phyloP scores from a whole-genome alignment of 2,888 invertebrate species.

The Cryptocheilus praepositus region DNA sequence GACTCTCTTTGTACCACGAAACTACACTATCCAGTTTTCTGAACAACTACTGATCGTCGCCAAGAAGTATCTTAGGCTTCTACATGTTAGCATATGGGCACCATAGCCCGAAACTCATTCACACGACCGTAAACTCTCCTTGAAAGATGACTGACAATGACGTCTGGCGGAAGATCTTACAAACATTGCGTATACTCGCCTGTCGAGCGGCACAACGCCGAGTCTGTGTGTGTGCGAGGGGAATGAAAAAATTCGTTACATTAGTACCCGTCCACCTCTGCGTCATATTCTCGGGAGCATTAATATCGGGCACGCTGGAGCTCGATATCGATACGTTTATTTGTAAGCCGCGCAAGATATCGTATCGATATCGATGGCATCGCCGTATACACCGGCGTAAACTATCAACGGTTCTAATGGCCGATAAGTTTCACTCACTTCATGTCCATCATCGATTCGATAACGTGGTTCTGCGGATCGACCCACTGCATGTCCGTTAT shows the following conservation, averaged over 20 bases:
- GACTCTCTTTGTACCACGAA: too few species aligned
- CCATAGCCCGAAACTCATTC: too few species aligned
- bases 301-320: too few species aligned
- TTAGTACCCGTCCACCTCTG: conserved; percentile 53
- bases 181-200: conserved; percentile 69
- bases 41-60: too few species aligned
- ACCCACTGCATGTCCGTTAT: conserved; percentile 88
- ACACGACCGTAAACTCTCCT: too few species aligned
- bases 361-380: too few species aligned
- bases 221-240: conserved; percentile 58
- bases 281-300: conserved; percentile 33
- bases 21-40: too few species aligned
- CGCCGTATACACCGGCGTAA: not conserved
- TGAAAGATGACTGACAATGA: conserved; percentile 36
- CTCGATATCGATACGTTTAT: too few species aligned
- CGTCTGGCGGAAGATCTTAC: conserved; percentile 36
- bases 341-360: too few species aligned
- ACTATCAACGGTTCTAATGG: not conserved
- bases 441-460: conserved; percentile 77
- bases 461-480: conserved; percentile 83
- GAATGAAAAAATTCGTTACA: conserved; percentile 64
- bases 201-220: conserved; percentile 69
- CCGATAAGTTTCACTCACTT: conserved; percentile 77
- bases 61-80: too few species aligned
- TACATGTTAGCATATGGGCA: too few species aligned